Percentiles rank a stretch among this genome's conserved stretches.
phyloP scores from a whole-genome alignment of 2,888 invertebrate species.

The Didymodactylos carnosus region DNA sequence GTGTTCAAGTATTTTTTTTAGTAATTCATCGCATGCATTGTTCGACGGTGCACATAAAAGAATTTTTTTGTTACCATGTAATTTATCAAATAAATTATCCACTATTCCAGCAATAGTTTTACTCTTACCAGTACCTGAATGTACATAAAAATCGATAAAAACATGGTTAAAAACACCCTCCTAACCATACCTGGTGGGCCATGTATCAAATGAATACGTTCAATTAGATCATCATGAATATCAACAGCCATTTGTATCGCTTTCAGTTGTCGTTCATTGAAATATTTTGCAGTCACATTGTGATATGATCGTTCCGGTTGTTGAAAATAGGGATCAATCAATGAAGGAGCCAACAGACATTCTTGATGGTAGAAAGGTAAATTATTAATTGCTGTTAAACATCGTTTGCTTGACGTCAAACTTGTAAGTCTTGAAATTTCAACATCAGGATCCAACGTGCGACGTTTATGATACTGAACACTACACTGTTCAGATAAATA shows the following conservation, averaged over 20 bases:
- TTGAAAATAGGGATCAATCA: too few relatives aligned
- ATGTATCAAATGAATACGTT: neutral
- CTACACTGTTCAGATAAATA: too few relatives aligned
- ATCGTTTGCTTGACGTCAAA: too few relatives aligned
- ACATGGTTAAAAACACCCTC: too few relatives aligned
- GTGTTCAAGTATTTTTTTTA: too few relatives aligned
- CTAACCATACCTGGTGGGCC: neutral
- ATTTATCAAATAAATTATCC: neutral
- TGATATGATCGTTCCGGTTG: too few relatives aligned
- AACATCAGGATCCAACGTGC: too few relatives aligned
- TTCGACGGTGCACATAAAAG: slow-evolving; percentile 68
- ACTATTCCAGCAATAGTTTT: slow-evolving; percentile 54
- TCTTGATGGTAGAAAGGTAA: too few relatives aligned
- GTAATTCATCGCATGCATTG: slow-evolving; percentile 60
- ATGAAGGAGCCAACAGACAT: too few relatives aligned
- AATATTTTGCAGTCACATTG: neutral
- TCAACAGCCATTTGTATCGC: neutral
- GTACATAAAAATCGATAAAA: neutral
- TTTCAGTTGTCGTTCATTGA: neutral
- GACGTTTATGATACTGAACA: too few relatives aligned
- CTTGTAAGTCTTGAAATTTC: too few relatives aligned
- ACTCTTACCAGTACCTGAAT: slow-evolving; percentile 59
- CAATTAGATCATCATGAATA: neutral
- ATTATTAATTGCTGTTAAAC: too few relatives aligned
- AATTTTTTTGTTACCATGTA: slow-evolving; percentile 35